phyloP scores from a whole-genome alignment of 2,113 vertebrate species.

The Patagioenas fasciata region DNA sequence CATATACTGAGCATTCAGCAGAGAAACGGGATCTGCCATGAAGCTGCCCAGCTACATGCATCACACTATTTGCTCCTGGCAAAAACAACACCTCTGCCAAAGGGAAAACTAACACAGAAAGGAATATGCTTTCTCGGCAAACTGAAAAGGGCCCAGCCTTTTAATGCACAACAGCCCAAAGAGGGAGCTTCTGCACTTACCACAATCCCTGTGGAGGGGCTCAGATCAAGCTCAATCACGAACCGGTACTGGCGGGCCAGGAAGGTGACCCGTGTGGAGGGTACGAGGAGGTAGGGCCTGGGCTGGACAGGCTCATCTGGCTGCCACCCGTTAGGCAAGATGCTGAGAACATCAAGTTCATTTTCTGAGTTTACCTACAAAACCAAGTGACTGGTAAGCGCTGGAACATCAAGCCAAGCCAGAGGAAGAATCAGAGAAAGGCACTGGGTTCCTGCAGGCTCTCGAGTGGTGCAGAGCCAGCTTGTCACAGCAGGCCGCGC shows the following conservation, averaged over 20 bases:
- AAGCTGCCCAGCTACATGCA: neutral
- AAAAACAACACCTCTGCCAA: neutral
- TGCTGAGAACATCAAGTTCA: constrained; percentile 89
- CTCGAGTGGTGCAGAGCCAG: rapidly evolving
- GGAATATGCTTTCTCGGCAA: neutral
- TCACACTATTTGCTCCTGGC: rapidly evolving
- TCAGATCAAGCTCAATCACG: constrained; percentile 95
- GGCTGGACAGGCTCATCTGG: constrained; percentile 76
- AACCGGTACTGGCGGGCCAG: constrained; percentile 95
- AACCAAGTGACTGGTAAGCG: neutral
- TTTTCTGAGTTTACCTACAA: constrained; percentile 84
- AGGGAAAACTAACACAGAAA: neutral
- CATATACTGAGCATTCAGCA: rapidly evolving
- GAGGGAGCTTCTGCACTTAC: constrained; percentile 71
- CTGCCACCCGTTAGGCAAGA: constrained; percentile 93
- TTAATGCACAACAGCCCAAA: rapidly evolving
- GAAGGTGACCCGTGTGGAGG: constrained; percentile 91
- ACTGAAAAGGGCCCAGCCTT: rapidly evolving
- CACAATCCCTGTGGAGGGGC: constrained; percentile 97
- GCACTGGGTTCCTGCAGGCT: neutral
- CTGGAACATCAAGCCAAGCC: neutral
- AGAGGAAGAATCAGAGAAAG: neutral
- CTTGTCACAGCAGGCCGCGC: rapidly evolving
- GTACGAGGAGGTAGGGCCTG: constrained; percentile 85
- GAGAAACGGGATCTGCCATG: neutral